A percentile compares a stretch with the other conserved stretches of the same genome.
phyloP scores from a whole-genome alignment of 2,888 invertebrate genomes.

The Amiota mariae region DNA sequence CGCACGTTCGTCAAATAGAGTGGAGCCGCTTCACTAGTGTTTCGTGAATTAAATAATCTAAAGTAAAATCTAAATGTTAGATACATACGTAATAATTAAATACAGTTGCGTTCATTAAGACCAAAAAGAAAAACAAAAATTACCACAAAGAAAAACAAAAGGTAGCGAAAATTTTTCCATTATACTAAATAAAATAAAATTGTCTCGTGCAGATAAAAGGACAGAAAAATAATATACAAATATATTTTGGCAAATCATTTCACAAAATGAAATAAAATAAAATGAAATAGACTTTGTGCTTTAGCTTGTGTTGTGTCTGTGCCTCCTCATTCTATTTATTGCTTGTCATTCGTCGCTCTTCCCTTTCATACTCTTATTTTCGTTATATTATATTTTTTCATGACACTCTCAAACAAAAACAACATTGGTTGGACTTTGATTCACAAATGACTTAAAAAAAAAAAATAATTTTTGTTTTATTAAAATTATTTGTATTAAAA shows the following conservation, averaged over 20 bases:
- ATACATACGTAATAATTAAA: not conserved
- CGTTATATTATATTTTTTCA: no score
- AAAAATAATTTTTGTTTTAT: no score
- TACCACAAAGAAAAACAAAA: constrained; percentile 4
- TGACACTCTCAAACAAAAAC: no score
- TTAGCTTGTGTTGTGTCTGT: no score
- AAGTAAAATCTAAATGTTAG: not conserved
- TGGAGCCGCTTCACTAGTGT: constrained; percentile 46
- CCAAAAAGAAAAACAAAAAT: not conserved
- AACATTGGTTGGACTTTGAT: no score
- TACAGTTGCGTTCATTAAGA: no score
- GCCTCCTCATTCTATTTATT: no score
- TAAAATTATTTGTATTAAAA: constrained; percentile 38
- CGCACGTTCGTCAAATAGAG: constrained; percentile 53
- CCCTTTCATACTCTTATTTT: no score
- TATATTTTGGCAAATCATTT: constrained; percentile 5
- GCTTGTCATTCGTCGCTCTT: no score
- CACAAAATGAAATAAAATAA: not conserved
- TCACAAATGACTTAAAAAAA: no score
- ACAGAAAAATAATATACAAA: constrained; percentile 40
- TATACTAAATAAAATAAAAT: constrained; percentile 28
- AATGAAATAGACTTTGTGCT: constrained; percentile 24
- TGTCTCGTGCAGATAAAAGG: constrained; percentile 46
- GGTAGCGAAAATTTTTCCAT: constrained; percentile 21
- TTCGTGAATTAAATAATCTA: constrained; percentile 31